phyloP scores from a whole-genome alignment of 2,797 vertebrate genomes.

The Lophotriccus pileatus region DNA sequence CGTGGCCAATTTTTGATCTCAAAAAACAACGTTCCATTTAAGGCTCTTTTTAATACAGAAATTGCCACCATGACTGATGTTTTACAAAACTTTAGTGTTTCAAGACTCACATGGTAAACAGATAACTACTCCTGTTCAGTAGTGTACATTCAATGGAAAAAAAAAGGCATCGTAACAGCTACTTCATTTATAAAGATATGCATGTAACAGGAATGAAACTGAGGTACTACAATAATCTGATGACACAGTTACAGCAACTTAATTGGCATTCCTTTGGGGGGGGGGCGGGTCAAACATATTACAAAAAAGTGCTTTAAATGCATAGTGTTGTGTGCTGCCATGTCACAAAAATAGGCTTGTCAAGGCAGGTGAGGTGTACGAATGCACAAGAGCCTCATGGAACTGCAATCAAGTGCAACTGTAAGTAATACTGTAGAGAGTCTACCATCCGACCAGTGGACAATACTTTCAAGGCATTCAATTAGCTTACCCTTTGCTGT shows the following conservation, averaged over 20 bases:
- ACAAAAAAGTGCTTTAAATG: conserved; percentile 89
- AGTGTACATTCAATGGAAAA: conserved; percentile 86
- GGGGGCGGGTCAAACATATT: conserved; percentile 70
- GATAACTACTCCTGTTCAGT: conserved; percentile 79
- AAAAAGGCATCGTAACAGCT: conserved; percentile 81
- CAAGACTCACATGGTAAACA: conserved; percentile 83
- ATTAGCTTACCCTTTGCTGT: conserved; percentile 77
- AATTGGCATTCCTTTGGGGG: conserved; percentile 79
- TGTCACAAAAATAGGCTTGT: conserved; percentile 79
- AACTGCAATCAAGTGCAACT: conserved; percentile 83
- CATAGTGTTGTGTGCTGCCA: conserved; percentile 86
- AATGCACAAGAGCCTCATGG: conserved; percentile 86
- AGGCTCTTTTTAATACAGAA: conserved; percentile 88
- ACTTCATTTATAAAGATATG: conserved; percentile 77
- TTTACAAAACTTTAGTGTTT: conserved; percentile 80
- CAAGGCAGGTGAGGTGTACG: conserved; percentile 84
- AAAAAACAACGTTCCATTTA: conserved; percentile 90
- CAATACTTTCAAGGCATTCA: conserved; percentile 82
- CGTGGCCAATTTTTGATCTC: conserved; percentile 87
- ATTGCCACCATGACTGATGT: conserved; percentile 82
- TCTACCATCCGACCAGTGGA: conserved; percentile 78
- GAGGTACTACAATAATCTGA: conserved; percentile 79
- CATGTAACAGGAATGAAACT: conserved; percentile 83
- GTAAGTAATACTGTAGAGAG: conserved; percentile 80
- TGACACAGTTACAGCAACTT: conserved; percentile 81